These are phyloP conservation scores for Ophion costatus DNA, from an alignment of 2,888 invertebrate genomes.

Conservation along the genomic window DNA sequence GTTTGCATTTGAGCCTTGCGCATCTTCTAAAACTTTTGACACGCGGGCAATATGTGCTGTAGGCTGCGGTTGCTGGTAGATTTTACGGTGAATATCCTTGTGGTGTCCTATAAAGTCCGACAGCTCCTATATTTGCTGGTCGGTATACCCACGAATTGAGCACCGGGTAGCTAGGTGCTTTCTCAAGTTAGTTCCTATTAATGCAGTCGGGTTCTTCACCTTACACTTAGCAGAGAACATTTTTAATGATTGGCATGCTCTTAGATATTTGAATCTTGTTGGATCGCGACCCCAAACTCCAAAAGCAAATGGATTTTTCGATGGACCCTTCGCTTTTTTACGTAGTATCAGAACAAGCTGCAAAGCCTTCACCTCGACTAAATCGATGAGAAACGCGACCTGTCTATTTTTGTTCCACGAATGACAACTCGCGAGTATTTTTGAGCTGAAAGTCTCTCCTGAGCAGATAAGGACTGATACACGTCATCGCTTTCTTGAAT, in stretches of 20 bases:
- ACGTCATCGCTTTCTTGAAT: slow-evolving; percentile 35
- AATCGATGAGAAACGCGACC: slow-evolving; percentile 58
- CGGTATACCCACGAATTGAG: slow-evolving; percentile 51
- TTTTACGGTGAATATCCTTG: slow-evolving; percentile 41
- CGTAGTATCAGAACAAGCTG: slow-evolving; percentile 45
- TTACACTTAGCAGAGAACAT: slow-evolving; percentile 50
- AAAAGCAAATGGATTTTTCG: slow-evolving; percentile 60
- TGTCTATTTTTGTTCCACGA: slow-evolving; percentile 58
- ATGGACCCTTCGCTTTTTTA: slow-evolving; percentile 33
- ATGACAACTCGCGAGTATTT: slow-evolving; percentile 64
- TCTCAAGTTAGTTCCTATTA: slow-evolving; percentile 63
- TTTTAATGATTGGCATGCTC: slow-evolving; percentile 52
- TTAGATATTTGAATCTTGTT: slow-evolving; percentile 17
- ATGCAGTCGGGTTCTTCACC: slow-evolving; percentile 49
- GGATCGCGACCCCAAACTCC: slow-evolving; percentile 40
- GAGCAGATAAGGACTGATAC: slow-evolving; percentile 36
- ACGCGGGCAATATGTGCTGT: slow-evolving; percentile 67
- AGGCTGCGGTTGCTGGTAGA: slow-evolving; percentile 63
- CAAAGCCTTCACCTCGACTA: slow-evolving; percentile 24
- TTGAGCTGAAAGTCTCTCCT: slow-evolving; percentile 35
- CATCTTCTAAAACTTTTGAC: slow-evolving; percentile 69
- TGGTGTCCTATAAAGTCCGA: slow-evolving; percentile 62
- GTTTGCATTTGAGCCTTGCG: slow-evolving; percentile 21
- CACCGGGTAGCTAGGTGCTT: slow-evolving; percentile 66
- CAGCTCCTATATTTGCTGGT: slow-evolving; percentile 40